Base-by-base conservation (phyloP, 92 coral and sea anemone species). In the Actinernus sp. region DNA sequence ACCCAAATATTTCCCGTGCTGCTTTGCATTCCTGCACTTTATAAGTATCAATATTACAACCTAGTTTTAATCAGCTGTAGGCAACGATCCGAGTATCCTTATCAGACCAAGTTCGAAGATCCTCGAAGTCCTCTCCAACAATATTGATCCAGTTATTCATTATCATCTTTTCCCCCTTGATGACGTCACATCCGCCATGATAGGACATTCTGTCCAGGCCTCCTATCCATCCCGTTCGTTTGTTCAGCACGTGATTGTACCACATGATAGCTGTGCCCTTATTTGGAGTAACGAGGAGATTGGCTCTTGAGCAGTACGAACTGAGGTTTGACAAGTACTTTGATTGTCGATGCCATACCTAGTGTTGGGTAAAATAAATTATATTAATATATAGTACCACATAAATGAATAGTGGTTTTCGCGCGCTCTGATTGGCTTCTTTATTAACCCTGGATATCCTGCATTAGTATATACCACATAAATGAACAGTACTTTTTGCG, bases 161-260 rank as follows among this genome's bases (percentile, higher is more conserved):
- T 32, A 93, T 88, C 93, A 91, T 86, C 49, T 93, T 93, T 11
- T 91, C 85, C 32, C 98, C 96, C 59, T 71, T 68, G 6, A 68
- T 63, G 71, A 93, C 96, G 87, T 93, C 96, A 65, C 98, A 90
- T 22, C 97, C 93, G 24, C 96, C 98, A 55, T 93, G 98, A 60
- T 81, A 90, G 5, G 98, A 93, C 77, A 69, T 76, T 37, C 70
- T 72, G 55, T 93, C 93, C 20, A 90, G 57, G 7, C 36, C 71
- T 26, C 93, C 91, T 16, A 93, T 45, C 96, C 93, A 90, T 34
- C 91, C 91, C 4, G 71, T 40, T 37, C 68, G 25, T 9, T 63
- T 24, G 71, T 93, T 67, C 6, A 59, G 38, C 47, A 80, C 74
- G 96, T 93, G 96, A 50, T 93, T 93, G 36, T 93, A 93, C 98